A percentile compares a stretch with the other conserved stretches of the same genome.
Conservation (phyloP, 1,140 invertebrate genomes). For the Drosophila burlai region DNA sequence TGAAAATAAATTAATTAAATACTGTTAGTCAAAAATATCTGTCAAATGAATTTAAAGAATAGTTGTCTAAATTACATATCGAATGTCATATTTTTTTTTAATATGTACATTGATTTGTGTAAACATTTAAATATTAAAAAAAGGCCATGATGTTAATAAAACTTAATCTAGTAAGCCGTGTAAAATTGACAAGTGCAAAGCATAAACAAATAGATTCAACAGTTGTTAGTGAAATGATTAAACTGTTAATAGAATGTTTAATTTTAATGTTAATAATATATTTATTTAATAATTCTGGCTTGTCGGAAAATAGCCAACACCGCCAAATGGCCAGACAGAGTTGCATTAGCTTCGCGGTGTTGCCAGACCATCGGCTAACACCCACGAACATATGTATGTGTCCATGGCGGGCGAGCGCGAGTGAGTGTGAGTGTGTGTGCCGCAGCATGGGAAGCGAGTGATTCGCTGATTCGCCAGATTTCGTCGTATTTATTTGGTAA, state of each 20-base stretch:
- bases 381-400: conserved; percentile 49
- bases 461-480: conserved; percentile 70
- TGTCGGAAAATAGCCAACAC: conserved; percentile 1
- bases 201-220: neutral
- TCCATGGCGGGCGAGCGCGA: conserved; percentile 28
- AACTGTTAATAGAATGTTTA: neutral
- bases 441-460: conserved; percentile 76
- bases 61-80: too few species aligned
- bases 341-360: conserved; percentile 42
- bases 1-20: too few species aligned
- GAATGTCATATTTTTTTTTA: too few species aligned
- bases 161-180: neutral
- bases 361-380: conserved; percentile 33
- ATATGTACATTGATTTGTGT: too few species aligned
- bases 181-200: neutral
- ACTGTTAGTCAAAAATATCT: too few species aligned
- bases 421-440: conserved; percentile 61
- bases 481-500: conserved; percentile 63
- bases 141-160: too few species aligned
- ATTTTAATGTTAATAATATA: too few species aligned
- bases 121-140: too few species aligned
- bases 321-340: conserved; percentile 39
- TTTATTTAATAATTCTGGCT: neutral
- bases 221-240: too few species aligned
- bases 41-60: too few species aligned